A percentile compares a stretch with the other conserved stretches of the same genome.
These are phyloP conservation scores for Agrotis exclamationis DNA, from an alignment of 2,888 invertebrate species.

Conservation along the genomic window DNA sequence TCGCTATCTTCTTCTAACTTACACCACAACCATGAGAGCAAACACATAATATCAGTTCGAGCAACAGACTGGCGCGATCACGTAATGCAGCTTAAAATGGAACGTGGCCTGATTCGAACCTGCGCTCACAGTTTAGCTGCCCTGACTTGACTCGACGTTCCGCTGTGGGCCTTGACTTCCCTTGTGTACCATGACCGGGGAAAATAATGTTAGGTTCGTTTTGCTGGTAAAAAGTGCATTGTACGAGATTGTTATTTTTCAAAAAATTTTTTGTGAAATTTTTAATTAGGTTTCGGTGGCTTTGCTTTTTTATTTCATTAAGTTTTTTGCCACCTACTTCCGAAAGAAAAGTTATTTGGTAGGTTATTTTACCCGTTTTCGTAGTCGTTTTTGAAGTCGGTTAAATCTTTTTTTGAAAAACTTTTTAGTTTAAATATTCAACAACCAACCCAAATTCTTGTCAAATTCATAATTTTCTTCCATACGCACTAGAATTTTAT, in stretches of 20 bases:
- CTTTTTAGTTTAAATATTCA: no score
- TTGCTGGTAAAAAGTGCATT: background rate
- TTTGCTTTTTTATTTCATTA: no score
- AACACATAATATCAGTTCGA: slow-evolving; percentile 70
- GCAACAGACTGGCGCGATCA: slow-evolving; percentile 68
- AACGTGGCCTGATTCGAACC: slow-evolving; percentile 68
- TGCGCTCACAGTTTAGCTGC: slow-evolving; percentile 46
- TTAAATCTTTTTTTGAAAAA: no score
- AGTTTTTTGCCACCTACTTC: no score
- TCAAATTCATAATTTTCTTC: no score
- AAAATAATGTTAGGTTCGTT: slow-evolving; percentile 8
- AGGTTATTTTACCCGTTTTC: no score
- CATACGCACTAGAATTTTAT: no score
- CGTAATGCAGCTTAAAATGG: slow-evolving; percentile 73
- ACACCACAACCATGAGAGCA: slow-evolving; percentile 52
- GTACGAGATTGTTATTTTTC: background rate
- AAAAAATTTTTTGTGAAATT: background rate
- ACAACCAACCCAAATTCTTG: no score
- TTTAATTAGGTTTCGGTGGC: no score
- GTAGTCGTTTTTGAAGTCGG: no score
- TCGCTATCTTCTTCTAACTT: slow-evolving; percentile 6
- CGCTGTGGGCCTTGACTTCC: slow-evolving; percentile 26
- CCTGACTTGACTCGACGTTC: slow-evolving; percentile 19
- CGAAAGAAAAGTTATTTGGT: no score
- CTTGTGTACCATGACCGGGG: background rate